Evolutionary conservation across 2,888 invertebrate genomes (phyloP), one percentile per base, ranked within the genome.

Genomic region (Epirrhoe alternata): DNA sequence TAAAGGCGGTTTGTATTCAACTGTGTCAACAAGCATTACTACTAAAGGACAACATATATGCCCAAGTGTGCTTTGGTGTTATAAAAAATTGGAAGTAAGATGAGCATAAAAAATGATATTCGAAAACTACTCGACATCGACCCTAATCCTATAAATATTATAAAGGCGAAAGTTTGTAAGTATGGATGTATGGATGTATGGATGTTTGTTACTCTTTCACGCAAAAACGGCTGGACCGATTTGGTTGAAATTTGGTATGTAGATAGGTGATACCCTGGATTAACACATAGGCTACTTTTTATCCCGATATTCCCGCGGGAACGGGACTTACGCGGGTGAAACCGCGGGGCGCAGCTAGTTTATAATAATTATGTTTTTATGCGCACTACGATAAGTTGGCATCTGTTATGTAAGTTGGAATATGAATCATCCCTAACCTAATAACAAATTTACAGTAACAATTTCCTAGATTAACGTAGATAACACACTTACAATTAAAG

Each of bases 371-470:
- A 49, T 3, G 24, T 24, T 24, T 69, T 30, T 52, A 51, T 31
- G 38, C 47, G 14, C 14, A 6, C 14, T 77, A 77, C 69, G 61
- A 75, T 76, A 75, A 76, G 69, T 82, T 84, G 84, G 84, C 82
- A 82, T 84, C 82, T 74, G 80, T 79, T 76, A 76, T 78, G 86
- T 84, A 87, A 87, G 86, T 86, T 77, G 59, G 77, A 83, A 85
- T 87, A 81, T 85, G 81, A 80, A 81, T 75, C 69, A 76, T 71
- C 73, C 83, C 66, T 71, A 71, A 74, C 85, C 60, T 67, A 86
- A 89, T 80, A 90, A 90, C 89, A 88, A 91, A 87, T 86, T 85
- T 88, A 89, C 87, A 88, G 82, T 86, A 92, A 92, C 90, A 90
- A 87, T 84, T 85, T 74, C 77, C 85, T 89, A 88, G 81, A 74